Evolutionary conservation across 2,797 vertebrate genomes (phyloP).

Genomic region (Antennarius maculatus): DNA sequence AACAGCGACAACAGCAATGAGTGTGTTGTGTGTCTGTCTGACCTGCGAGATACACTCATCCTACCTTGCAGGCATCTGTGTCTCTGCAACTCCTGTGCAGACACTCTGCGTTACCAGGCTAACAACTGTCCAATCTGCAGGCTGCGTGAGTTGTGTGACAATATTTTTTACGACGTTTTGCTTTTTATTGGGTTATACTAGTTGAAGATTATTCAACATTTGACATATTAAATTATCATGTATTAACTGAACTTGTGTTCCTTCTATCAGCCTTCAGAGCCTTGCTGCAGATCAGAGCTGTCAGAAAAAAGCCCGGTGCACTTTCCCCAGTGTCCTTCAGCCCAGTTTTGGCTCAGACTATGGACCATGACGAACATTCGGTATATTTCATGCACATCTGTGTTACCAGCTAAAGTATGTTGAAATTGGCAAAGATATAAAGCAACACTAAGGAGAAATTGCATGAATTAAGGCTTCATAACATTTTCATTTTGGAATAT

Average conservation of each 20-base stretch:
- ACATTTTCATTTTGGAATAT: too few relatives aligned
- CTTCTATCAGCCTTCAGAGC: conserved; percentile 89
- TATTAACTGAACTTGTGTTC: conserved; percentile 15
- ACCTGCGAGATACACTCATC: conserved; percentile 94
- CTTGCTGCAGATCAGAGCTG: conserved; percentile 96
- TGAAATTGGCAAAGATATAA: neutral
- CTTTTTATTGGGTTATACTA: neutral
- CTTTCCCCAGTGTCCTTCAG: conserved; percentile 97
- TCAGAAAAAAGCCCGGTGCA: conserved; percentile 94
- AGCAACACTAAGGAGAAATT: too few relatives aligned
- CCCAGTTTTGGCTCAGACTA: conserved; percentile 94
- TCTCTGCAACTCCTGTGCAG: conserved; percentile 94
- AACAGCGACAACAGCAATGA: conserved; percentile 98
- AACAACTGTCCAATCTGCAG: conserved; percentile 99
- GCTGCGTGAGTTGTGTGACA: conserved; percentile 86
- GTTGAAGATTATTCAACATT: neutral
- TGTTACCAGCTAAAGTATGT: neutral
- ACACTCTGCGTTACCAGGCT: conserved; percentile 95
- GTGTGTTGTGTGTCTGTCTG: conserved; percentile 97
- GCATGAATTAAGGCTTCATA: too few relatives aligned
- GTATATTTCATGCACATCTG: conserved; percentile 69
- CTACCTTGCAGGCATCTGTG: conserved; percentile 95
- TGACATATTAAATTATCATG: neutral
- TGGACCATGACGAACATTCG: conserved; percentile 97
- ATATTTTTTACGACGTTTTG: neutral